Percentiles rank a stretch among this genome's conserved stretches.
These are phyloP conservation scores for Mobula birostris DNA, from an alignment of 2,113 vertebrate species.

Conservation along the genomic window DNA sequence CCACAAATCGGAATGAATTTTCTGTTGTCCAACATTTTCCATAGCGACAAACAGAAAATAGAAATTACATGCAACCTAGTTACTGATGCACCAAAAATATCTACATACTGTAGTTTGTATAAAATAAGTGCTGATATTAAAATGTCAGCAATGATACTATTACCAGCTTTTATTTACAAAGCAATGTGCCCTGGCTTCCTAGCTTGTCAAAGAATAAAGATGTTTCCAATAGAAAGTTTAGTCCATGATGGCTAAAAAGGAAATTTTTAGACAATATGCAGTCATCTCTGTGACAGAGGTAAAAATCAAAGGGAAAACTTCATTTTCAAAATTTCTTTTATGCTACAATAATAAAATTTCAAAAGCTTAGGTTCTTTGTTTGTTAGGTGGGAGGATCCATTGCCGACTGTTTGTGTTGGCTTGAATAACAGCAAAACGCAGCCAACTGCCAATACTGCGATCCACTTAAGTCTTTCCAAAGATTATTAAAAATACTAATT, in stretches of 20 bases:
- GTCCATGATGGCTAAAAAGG: neutral
- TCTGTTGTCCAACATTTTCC: neutral
- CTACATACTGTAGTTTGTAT: neutral
- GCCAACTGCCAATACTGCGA: slow-evolving; percentile 45
- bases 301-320: neutral
- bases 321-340: neutral
- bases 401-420: slow-evolving; percentile 46
- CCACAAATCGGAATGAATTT: neutral
- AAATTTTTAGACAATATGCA: neutral
- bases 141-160: neutral
- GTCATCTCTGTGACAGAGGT: neutral
- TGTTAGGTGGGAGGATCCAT: slow-evolving; percentile 47
- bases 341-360: neutral
- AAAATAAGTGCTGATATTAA: neutral
- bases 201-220: neutral
- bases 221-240: neutral
- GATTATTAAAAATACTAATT: slow-evolving; percentile 52
- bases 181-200: neutral
- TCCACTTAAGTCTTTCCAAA: slow-evolving; percentile 39
- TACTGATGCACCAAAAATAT: neutral
- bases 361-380: slow-evolving; percentile 32
- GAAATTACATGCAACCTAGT: neutral
- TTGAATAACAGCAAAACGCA: slow-evolving; percentile 47
- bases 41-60: neutral
- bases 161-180: neutral